These are phyloP conservation scores for Acleris literana DNA, from an alignment of 2,888 invertebrate species.

Conservation along the genomic window DNA sequence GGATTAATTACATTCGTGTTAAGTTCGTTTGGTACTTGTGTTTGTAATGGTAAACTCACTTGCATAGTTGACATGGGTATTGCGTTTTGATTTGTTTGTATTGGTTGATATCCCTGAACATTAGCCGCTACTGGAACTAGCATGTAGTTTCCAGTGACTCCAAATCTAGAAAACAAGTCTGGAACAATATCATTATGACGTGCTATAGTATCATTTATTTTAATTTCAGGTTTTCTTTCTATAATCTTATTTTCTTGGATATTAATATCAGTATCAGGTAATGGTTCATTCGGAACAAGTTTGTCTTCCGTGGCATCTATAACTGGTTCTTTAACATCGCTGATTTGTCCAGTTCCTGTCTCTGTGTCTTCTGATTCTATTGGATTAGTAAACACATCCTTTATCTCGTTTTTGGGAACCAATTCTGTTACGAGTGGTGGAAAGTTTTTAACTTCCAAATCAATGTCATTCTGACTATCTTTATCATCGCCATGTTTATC, in stretches of 20 bases:
- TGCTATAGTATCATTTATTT: not conserved
- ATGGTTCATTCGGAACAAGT: not conserved
- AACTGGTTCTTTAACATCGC: not conserved
- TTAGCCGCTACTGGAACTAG: conserved; percentile 19
- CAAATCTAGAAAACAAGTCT: conserved; percentile 21
- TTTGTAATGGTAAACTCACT: conserved; percentile 1
- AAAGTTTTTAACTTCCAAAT: not conserved
- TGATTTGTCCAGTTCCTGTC: not conserved
- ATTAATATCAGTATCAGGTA: not conserved
- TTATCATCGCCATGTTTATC: not conserved
- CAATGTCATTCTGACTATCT: not conserved
- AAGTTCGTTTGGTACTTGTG: not conserved
- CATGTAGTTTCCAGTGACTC: conserved; percentile 12
- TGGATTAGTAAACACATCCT: conserved; percentile 16
- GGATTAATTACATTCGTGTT: conserved; percentile 10
- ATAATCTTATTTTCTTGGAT: not conserved
- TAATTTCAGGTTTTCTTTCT: not conserved
- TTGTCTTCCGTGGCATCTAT: not conserved
- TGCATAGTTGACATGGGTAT: conserved; percentile 1
- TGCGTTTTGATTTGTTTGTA: conserved; percentile 5
- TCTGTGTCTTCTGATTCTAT: not conserved
- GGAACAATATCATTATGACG: not conserved
- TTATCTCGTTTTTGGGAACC: conserved; percentile 6
- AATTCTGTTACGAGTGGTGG: conserved; percentile 11
- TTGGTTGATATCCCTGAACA: conserved; percentile 13